Evolutionary conservation across 2,888 invertebrate genomes (phyloP).

Genomic region (Perizoma flavofasciatum): DNA sequence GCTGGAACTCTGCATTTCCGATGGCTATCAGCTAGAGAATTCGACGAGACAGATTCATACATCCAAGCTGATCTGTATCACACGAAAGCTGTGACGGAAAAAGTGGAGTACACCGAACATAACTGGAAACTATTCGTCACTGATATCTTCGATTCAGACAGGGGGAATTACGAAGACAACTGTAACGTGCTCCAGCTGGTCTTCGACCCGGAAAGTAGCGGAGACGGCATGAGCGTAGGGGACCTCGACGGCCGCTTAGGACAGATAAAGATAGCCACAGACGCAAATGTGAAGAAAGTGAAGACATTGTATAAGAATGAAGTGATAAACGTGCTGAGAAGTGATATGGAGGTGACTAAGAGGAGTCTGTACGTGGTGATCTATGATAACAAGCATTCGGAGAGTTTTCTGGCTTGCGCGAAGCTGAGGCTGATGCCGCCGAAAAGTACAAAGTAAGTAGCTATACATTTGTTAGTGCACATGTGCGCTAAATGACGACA

Average conservation of each 20-base stretch:
- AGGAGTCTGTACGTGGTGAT: conserved; percentile 92
- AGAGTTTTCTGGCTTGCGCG: conserved; percentile 92
- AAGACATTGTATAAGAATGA: conserved; percentile 88
- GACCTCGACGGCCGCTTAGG: conserved; percentile 92
- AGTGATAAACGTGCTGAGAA: conserved; percentile 87
- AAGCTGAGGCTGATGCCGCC: conserved; percentile 88
- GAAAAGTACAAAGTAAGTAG: conserved; percentile 87
- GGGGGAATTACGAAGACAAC: conserved; percentile 87
- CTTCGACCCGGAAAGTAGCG: conserved; percentile 91
- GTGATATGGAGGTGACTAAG: conserved; percentile 89
- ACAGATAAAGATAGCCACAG: conserved; percentile 87
- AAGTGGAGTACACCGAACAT: conserved; percentile 87
- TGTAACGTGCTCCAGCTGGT: conserved; percentile 93
- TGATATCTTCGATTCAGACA: conserved; percentile 91
- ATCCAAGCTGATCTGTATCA: conserved; percentile 92
- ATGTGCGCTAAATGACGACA: too few species aligned
- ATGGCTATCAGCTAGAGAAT: conserved; percentile 73
- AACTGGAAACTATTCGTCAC: conserved; percentile 95
- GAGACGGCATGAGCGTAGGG: conserved; percentile 88
- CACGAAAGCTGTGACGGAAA: conserved; percentile 79
- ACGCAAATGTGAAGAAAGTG: conserved; percentile 80
- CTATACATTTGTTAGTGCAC: too few species aligned
- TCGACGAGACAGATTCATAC: conserved; percentile 88
- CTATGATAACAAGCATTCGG: conserved; percentile 89
- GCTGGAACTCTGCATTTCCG: conserved; percentile 91